These are phyloP conservation scores for Stichopus horrens DNA, from an alignment of 53 echinoderm and acorn worm species.

Conservation along the genomic window DNA sequence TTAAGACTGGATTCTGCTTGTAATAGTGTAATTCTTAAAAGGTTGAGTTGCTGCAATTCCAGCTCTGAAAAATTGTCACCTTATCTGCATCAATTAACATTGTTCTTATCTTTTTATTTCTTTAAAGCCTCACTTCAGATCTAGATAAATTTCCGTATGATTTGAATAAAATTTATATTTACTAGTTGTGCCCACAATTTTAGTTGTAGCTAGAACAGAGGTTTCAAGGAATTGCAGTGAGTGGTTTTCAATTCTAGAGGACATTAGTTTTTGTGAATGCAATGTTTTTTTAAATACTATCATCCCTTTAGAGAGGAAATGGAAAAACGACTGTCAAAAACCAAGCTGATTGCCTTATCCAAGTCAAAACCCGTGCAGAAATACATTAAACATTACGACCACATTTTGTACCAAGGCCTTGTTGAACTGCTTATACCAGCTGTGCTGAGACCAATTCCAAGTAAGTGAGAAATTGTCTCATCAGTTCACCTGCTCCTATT, in stretches of 20 bases:
- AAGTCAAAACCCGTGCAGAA: slow-evolving; percentile 77
- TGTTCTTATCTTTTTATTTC: no score
- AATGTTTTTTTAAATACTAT: neutral
- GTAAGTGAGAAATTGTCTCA: slow-evolving; percentile 54
- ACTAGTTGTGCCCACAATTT: slow-evolving; percentile 1
- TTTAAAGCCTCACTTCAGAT: no score
- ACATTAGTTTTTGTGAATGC: neutral
- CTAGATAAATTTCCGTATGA: no score
- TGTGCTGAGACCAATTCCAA: slow-evolving; percentile 98
- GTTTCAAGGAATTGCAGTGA: neutral
- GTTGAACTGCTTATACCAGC: slow-evolving; percentile 98
- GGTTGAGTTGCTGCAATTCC: no score
- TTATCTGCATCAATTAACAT: no score
- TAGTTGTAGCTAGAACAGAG: neutral
- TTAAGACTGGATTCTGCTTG: no score
- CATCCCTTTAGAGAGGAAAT: slow-evolving; percentile 68
- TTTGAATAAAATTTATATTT: neutral
- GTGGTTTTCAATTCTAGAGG: neutral
- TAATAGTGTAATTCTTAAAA: no score
- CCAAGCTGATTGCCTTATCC: slow-evolving; percentile 75
- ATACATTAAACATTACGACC: slow-evolving; percentile 97
- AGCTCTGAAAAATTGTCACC: no score
- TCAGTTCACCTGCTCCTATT: no score
- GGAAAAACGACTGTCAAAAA: slow-evolving; percentile 83
- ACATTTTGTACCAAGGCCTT: slow-evolving; percentile 92